Percentiles rank a stretch among this genome's conserved stretches.
These are phyloP conservation scores for Solenopsis invicta DNA, from an alignment of 1,140 invertebrate species.

Conservation along the genomic window DNA sequence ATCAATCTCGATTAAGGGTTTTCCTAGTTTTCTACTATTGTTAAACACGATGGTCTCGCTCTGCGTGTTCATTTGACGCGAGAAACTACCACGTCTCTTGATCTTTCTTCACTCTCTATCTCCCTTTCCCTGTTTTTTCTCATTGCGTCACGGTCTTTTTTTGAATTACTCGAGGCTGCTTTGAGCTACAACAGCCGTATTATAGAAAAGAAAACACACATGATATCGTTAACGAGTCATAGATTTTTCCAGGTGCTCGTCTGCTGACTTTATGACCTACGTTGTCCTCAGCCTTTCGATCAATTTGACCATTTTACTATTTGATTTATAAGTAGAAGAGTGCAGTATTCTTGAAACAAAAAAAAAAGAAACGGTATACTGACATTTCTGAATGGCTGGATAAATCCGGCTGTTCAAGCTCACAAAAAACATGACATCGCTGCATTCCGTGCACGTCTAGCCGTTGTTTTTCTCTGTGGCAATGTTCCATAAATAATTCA, in stretches of 20 bases:
- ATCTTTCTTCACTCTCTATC: too few species aligned
- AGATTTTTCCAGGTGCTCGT: constrained; percentile 3
- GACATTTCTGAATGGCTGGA: not conserved
- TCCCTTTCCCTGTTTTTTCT: not conserved
- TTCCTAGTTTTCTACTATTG: not conserved
- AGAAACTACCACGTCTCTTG: too few species aligned
- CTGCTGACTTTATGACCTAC: constrained; percentile 23
- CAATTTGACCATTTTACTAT: constrained; percentile 21
- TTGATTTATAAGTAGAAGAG: constrained; percentile 20
- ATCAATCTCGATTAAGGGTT: not conserved
- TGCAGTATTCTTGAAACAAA: constrained; percentile 2
- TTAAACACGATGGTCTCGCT: too few species aligned
- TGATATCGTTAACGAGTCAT: not conserved
- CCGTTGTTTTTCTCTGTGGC: constrained; percentile 13
- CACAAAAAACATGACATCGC: not conserved
- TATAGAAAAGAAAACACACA: constrained; percentile 13
- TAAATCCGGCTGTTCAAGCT: constrained; percentile 24
- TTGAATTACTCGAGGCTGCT: not conserved
- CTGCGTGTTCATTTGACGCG: too few species aligned
- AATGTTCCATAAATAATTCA: constrained; percentile 79
- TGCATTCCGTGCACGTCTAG: constrained; percentile 6
- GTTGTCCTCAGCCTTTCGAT: constrained; percentile 6
- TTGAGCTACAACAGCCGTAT: not conserved
- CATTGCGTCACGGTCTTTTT: not conserved
- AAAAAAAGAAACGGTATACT: not conserved